Base-by-base conservation (phyloP, 2,888 invertebrate genomes). In the Argyresthia albistria region DNA sequence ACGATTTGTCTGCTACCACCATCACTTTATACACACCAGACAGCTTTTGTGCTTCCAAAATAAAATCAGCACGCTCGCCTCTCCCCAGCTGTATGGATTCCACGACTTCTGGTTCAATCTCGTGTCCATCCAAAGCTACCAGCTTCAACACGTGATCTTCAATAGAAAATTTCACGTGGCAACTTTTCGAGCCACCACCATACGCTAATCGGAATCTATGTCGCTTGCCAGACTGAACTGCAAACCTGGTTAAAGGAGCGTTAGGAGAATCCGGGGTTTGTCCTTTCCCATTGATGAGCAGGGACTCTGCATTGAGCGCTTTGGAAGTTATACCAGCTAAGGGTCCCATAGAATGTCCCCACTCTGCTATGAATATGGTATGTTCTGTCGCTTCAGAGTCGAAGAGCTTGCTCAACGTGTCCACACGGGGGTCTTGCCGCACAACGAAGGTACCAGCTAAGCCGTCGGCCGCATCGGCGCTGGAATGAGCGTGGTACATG, bases 51-150 rank as follows among this genome's bases (percentile, higher is more conserved):
- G 94, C 90, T 53, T 90, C 89, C 53, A 95, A 61, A 52, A 95
- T 88, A 61, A 95, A 92, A 73, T 95, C 95, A 9, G 91, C 90
- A 51, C 95, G 87, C 72, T 95, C 95, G 3, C 95, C 95, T 78
- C 91, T 90, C 4, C 89, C 88, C 37, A 93, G 63, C 51, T 84
- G 87, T 43, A 93, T 80, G 6, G 90, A 88, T 46, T 76, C 76
- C 1, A 90, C 90, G 55, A 88, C 76, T 58, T 89, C 82, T 0
- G 92, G 89, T 50, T 87, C 76, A 15, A 93, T 88, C 46, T 90
- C 86, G 63, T 91, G 89, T 0, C 94, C 94, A 67, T 95, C 95
- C 54, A 94, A 80, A 14, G 92, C 89, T 46, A 95, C 91, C 10
- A 94, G 77, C 58, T 88, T 80, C 54, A 95, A 66, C 12, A 76